phyloP scores from a whole-genome alignment of 2,888 invertebrate genomes.

The Morpho deidamia region DNA sequence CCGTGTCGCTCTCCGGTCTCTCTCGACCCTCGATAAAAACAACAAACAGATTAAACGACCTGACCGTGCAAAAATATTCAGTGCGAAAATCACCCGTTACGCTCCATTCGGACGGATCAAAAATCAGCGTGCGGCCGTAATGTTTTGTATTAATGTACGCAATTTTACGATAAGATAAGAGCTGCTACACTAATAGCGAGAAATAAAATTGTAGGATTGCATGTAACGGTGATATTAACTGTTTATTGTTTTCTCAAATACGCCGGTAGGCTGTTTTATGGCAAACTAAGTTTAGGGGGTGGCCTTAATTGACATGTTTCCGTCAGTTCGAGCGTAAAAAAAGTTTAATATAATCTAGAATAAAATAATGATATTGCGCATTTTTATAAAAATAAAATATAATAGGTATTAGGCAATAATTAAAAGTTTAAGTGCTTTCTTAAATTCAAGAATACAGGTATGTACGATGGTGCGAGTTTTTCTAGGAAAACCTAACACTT shows the following conservation, averaged over 20 bases:
- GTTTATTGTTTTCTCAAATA: conserved; percentile 54
- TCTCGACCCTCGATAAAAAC: conserved; percentile 64
- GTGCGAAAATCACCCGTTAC: conserved; percentile 44
- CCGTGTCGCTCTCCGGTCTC: conserved; percentile 61
- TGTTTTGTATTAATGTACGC: conserved; percentile 64
- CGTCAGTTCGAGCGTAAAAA: conserved; percentile 24
- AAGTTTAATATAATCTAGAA: conserved; percentile 1
- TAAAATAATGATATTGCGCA: conserved; percentile 3
- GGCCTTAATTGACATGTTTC: conserved; percentile 28
- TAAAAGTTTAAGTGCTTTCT: conserved; percentile 4
- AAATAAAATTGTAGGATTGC: conserved; percentile 74
- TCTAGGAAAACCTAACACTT: not conserved
- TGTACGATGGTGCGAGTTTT: conserved; percentile 7
- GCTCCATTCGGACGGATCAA: conserved; percentile 37
- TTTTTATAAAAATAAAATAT: not conserved
- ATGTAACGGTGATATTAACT: conserved; percentile 72
- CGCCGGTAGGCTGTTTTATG: conserved; percentile 46
- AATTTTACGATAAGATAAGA: conserved; percentile 68
- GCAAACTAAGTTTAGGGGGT: conserved; percentile 39
- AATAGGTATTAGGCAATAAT: not conserved
- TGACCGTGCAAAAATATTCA: conserved; percentile 51
- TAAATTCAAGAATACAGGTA: conserved; percentile 16
- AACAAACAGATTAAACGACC: conserved; percentile 74
- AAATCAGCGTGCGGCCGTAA: conserved; percentile 44
- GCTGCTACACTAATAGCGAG: conserved; percentile 59